Percentiles rank a stretch among this genome's conserved stretches.
These are phyloP conservation scores for Phyllopteryx taeniolatus DNA, from an alignment of 2,113 vertebrate species.

Conservation along the genomic window DNA sequence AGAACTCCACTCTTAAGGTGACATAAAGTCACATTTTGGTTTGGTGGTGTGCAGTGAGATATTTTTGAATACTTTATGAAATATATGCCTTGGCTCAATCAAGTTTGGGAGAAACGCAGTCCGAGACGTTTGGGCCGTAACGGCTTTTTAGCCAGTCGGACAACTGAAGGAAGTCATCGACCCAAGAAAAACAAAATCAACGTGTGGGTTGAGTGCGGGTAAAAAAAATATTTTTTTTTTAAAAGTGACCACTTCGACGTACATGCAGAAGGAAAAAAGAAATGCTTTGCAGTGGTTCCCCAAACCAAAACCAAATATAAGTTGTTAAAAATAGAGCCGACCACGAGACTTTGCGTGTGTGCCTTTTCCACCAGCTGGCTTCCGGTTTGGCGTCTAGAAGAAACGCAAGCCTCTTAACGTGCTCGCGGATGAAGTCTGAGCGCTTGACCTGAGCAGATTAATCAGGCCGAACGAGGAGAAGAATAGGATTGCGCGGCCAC, in stretches of 20 bases:
- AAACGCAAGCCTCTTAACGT: conserved; percentile 66
- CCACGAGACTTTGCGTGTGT: conserved; percentile 7
- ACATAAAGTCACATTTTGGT: no score
- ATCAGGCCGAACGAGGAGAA: conserved; percentile 17
- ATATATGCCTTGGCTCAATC: no score
- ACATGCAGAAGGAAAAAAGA: neutral
- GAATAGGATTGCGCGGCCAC: conserved; percentile 8
- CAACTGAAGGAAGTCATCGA: no score
- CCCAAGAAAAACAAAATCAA: no score
- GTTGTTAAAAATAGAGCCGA: neutral
- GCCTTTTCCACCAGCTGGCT: conserved; percentile 47
- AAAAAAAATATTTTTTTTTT: no score
- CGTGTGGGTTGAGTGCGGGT: no score
- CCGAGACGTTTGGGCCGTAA: no score
- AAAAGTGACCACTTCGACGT: neutral
- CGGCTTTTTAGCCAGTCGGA: no score
- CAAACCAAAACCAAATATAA: neutral
- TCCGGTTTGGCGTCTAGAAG: conserved; percentile 26
- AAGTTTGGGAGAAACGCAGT: no score
- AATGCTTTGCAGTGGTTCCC: neutral
- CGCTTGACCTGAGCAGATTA: conserved; percentile 42
- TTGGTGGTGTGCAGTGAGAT: no score
- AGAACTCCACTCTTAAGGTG: no score
- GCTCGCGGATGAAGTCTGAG: conserved; percentile 46
- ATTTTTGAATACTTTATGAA: no score